Conservation (phyloP, 1,140 invertebrate species). For the Lutraria rhynchaena region DNA sequence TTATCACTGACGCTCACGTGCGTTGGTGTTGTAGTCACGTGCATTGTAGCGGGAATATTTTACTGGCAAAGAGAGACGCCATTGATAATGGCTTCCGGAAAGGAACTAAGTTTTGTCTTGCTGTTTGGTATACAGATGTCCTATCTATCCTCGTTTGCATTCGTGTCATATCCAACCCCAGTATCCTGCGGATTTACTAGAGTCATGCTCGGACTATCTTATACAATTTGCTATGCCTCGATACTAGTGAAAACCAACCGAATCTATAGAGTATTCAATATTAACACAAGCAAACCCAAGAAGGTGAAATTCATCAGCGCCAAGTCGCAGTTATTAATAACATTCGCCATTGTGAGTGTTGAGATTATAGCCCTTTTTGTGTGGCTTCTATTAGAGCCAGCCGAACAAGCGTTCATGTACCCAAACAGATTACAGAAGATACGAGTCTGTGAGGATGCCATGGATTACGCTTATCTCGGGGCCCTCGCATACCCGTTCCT, state of each 20-base stretch:
- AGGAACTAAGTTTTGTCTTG: slow-evolving; percentile 73
- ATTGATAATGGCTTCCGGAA: slow-evolving; percentile 73
- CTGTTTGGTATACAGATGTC: slow-evolving; percentile 75
- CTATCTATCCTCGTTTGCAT: slow-evolving; percentile 67
- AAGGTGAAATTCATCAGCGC: slow-evolving; percentile 95
- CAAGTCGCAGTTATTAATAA: slow-evolving; percentile 94
- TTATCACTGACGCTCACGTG: slow-evolving; percentile 83
- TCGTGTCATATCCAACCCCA: slow-evolving; percentile 82
- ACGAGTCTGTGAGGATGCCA: slow-evolving; percentile 86
- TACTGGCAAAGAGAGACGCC: slow-evolving; percentile 68
- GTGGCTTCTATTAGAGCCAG: slow-evolving; percentile 86
- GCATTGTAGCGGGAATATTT: slow-evolving; percentile 65
- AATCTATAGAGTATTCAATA: slow-evolving; percentile 88
- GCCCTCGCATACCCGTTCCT: slow-evolving; percentile 89
- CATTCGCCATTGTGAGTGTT: slow-evolving; percentile 86
- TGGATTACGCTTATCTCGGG: slow-evolving; percentile 87
- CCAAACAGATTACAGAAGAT: slow-evolving; percentile 76
- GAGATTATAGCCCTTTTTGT: slow-evolving; percentile 61
- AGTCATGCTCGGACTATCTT: slow-evolving; percentile 86
- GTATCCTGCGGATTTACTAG: slow-evolving; percentile 85
- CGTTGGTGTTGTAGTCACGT: slow-evolving; percentile 83
- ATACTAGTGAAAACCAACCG: slow-evolving; percentile 90
- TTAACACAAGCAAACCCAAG: slow-evolving; percentile 90
- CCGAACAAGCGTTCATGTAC: slow-evolving; percentile 84
- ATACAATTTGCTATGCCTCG: slow-evolving; percentile 88